Base-by-base conservation (phyloP, 1,140 invertebrate genomes). In the Pomacea maculata region DNA sequence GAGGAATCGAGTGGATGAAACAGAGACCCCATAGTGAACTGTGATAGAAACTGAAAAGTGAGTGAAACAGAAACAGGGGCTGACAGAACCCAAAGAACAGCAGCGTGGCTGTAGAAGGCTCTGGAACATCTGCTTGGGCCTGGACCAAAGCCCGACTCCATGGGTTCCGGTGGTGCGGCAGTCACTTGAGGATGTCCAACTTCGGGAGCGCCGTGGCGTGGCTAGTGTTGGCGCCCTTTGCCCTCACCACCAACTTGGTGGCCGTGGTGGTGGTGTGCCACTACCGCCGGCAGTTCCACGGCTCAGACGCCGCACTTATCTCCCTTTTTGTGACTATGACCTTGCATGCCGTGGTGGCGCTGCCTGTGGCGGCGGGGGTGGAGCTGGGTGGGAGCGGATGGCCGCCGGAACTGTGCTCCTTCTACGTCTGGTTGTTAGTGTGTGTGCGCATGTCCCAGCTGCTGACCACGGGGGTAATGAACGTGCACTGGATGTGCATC, bases 401-500 rank as follows among this genome's bases (percentile, higher is more conserved):
- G 86, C 64, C 19, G 0, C 64, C 80, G 17, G 54, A 75, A 10
- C 74, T 86, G 11, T 87, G 86, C 67, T 80, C 77, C 6, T 84
- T 83, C 29, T 87, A 85, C 78, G 77, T 81, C 1, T 86, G 86
- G 85, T 52, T 84, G 21, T 82, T 77, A 63, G 61, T 84, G 17
- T 85, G 84, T 17, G 81, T 86, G 64, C 76, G 85, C 10, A 65
- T 85, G 71, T 73, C 84, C 12, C 79, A 86, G 34, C 73, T 87
- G 67, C 81, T 86, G 17, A 80, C 80, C 54, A 67, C 84, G 11
- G 72, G 85, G 17, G 75, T 81, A 21, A 68, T 86, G 14, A 85
- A 85, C 71, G 78, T 87, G n/a, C 84, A 87, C 57, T 87, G 86
- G 86, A 83, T 85, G 57, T 82, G 82, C 4, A 71, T 86, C 52